These are phyloP conservation scores for Ferdinandea cuprea DNA, from an alignment of 2,888 invertebrate genomes.

Conservation along the genomic window DNA sequence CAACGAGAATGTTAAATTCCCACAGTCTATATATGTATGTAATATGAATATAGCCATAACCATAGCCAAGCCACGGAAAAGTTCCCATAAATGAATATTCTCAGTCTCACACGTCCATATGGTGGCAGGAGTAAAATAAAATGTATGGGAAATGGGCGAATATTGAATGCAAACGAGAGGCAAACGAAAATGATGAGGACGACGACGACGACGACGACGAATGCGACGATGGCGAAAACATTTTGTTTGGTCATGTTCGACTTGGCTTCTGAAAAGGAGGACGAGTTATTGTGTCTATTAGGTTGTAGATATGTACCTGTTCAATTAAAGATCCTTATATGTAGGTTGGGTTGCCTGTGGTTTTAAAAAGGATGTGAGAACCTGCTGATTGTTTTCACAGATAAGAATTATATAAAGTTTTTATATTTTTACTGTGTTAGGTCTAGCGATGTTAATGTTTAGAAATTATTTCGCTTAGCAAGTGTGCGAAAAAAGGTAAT, in stretches of 20 bases:
- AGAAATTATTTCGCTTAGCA: too few relatives aligned
- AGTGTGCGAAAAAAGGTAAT: too few relatives aligned
- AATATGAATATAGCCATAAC: constrained; percentile 27
- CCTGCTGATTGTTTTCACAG: background rate
- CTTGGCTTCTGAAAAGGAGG: background rate
- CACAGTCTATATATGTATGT: constrained; percentile 51
- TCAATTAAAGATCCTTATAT: background rate
- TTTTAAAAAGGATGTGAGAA: background rate
- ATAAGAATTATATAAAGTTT: background rate
- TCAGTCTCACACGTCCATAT: constrained; percentile 62
- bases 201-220: constrained; percentile 4
- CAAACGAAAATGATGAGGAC: too few relatives aligned
- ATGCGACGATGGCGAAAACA: background rate
- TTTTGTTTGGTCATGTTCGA: constrained; percentile 5
- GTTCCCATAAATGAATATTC: constrained; percentile 67
- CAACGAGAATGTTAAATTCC: constrained; percentile 53
- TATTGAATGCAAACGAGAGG: constrained; percentile 47
- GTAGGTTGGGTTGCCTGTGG: background rate
- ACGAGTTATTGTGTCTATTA: background rate
- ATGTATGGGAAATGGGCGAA: constrained; percentile 62
- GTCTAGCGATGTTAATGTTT: too few relatives aligned
- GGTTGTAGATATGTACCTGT: constrained; percentile 6
- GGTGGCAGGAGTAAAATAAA: constrained; percentile 42
- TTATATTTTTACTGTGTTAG: constrained; percentile 6
- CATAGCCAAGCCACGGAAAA: constrained; percentile 47